Conservation (phyloP, 2,888 invertebrate genomes). For the Monochamus alternatus region DNA sequence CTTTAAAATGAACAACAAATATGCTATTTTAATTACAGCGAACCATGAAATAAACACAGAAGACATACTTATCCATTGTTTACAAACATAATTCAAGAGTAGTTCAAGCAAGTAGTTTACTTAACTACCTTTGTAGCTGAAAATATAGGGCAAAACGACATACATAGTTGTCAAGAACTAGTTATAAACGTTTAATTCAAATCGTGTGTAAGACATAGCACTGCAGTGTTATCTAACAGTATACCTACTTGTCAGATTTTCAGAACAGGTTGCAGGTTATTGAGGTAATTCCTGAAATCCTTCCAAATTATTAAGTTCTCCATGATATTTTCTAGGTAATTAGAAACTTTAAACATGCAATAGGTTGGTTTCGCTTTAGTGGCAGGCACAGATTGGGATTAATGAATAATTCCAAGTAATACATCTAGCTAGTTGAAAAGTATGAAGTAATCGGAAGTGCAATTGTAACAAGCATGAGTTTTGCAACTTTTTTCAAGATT, state of each 20-base stretch:
- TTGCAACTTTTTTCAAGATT: background rate
- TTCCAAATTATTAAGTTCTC: conserved; percentile 45
- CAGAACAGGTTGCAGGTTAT: conserved; percentile 27
- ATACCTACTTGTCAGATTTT: conserved; percentile 16
- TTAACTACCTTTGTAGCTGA: conserved; percentile 18
- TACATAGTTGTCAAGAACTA: background rate
- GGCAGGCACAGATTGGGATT: conserved; percentile 5
- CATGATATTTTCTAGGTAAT: conserved; percentile 42
- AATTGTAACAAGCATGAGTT: background rate
- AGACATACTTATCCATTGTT: conserved; percentile 4
- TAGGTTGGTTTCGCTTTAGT: conserved; percentile 43
- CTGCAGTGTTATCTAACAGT: conserved; percentile 16
- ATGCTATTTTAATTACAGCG: background rate
- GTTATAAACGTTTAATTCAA: background rate
- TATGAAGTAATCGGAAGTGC: background rate
- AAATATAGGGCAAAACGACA: conserved; percentile 12
- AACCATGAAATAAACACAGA: conserved; percentile 8
- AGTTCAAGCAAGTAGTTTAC: conserved; percentile 22
- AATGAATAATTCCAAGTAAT: conserved; percentile 10
- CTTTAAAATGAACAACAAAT: background rate
- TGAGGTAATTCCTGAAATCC: conserved; percentile 12
- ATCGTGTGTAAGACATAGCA: background rate
- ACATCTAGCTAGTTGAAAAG: conserved; percentile 2
- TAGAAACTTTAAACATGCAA: conserved; percentile 44
- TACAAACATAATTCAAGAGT: conserved; percentile 18